phyloP scores from a whole-genome alignment of 2,113 vertebrate genomes.

The Salvelinus alpinus region DNA sequence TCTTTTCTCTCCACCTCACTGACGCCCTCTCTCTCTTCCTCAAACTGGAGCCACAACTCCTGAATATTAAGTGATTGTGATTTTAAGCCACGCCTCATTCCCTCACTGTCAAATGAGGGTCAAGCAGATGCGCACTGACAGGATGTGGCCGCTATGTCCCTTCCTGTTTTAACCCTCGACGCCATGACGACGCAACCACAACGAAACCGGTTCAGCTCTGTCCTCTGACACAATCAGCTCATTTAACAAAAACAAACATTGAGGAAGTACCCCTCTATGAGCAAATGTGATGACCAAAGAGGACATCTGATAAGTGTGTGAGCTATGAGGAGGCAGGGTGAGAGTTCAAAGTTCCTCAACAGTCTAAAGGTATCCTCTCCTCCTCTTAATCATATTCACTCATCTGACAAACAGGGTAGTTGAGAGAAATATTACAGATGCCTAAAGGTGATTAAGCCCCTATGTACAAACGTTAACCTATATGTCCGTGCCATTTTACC shows the following conservation, averaged over 20 bases:
- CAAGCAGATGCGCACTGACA: background rate
- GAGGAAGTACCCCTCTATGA: constrained; percentile 13
- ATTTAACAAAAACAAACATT: constrained; percentile 7
- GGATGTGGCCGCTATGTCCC: background rate
- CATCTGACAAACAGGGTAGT: too few relatives aligned
- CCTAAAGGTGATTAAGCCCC: too few relatives aligned
- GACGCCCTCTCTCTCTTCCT: background rate
- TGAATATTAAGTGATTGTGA: background rate
- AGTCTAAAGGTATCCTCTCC: too few relatives aligned
- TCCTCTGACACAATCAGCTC: constrained; percentile 32
- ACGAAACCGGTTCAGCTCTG: constrained; percentile 27
- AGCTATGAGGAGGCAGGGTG: too few relatives aligned
- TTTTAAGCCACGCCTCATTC: background rate
- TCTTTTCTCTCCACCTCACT: background rate
- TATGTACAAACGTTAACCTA: too few relatives aligned
- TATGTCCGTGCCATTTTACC: too few relatives aligned
- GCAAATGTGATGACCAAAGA: constrained; percentile 7
- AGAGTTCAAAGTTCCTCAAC: background rate
- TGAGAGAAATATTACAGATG: too few relatives aligned
- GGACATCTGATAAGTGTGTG: constrained; percentile 29
- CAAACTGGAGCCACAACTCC: too few relatives aligned
- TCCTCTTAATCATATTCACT: too few relatives aligned
- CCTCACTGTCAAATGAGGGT: constrained; percentile 11
- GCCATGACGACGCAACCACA: constrained; percentile 26
- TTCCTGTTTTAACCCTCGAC: constrained; percentile 37